Percentiles rank a stretch among this genome's conserved stretches.
phyloP scores from a whole-genome alignment of 92 coral and sea anemone species.

The Ricordea florida region DNA sequence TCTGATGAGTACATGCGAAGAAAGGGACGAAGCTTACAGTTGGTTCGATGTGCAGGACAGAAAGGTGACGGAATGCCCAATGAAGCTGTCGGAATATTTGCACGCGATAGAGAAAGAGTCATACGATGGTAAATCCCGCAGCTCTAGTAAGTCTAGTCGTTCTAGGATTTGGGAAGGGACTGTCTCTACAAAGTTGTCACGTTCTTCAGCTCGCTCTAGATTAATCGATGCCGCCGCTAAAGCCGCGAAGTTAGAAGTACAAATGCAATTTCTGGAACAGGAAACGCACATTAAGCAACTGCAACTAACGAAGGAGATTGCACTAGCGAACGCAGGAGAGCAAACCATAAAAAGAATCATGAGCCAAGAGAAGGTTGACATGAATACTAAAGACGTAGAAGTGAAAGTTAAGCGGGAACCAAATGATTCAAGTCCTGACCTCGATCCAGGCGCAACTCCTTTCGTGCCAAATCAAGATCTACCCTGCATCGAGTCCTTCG shows the following conservation, averaged over 20 bases:
- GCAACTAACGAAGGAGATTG: constrained; percentile 42
- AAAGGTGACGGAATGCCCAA: background rate
- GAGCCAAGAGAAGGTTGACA: background rate
- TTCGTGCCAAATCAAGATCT: too few relatives aligned
- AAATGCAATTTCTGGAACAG: background rate
- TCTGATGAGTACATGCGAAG: too few relatives aligned
- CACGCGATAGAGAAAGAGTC: background rate
- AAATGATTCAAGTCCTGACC: too few relatives aligned
- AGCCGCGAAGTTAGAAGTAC: constrained; percentile 22
- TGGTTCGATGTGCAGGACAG: constrained; percentile 7
- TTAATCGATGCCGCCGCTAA: constrained; percentile 14
- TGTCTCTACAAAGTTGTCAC: background rate
- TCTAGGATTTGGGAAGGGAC: background rate
- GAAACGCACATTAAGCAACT: constrained; percentile 32
- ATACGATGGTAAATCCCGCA: background rate
- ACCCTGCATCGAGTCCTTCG: too few relatives aligned
- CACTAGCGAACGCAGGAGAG: constrained; percentile 53
- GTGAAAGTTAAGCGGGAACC: too few relatives aligned
- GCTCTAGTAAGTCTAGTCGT: background rate
- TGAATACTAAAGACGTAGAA: too few relatives aligned
- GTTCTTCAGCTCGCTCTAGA: background rate
- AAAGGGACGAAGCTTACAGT: background rate
- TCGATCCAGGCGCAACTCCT: too few relatives aligned
- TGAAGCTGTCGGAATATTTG: background rate
- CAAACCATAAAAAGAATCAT: background rate